Conservation (phyloP, 2,113 vertebrate genomes). For the Girardinichthys multiradiatus region DNA sequence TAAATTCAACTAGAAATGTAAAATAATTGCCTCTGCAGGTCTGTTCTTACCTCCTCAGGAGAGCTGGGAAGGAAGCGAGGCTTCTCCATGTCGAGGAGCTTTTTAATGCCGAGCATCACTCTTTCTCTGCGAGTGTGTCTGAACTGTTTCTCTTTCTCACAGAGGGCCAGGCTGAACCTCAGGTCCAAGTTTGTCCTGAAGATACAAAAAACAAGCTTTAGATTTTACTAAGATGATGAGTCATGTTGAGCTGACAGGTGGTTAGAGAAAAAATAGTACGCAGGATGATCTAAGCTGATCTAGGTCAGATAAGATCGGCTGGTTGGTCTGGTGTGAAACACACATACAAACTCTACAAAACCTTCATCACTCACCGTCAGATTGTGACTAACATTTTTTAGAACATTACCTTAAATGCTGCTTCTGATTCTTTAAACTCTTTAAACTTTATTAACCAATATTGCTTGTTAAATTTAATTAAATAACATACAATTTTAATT, state of each 20-base stretch:
- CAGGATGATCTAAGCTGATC: background rate
- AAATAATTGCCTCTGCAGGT: background rate
- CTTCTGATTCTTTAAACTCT: background rate
- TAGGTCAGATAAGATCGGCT: constrained; percentile 4
- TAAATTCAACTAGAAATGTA: background rate
- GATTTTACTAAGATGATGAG: background rate
- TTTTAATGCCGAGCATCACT: constrained; percentile 89
- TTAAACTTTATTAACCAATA: background rate
- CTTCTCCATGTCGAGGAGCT: constrained; percentile 85
- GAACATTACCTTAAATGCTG: background rate
- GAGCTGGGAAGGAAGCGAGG: constrained; percentile 81
- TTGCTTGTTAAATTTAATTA: background rate
- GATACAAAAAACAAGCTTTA: constrained; percentile 5
- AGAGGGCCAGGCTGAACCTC: constrained; percentile 92
- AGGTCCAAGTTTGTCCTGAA: constrained; percentile 89
- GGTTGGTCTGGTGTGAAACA: constrained; percentile 16
- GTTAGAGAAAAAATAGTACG: background rate
- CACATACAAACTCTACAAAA: background rate
- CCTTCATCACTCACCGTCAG: background rate
- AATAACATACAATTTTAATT: background rate
- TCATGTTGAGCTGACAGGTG: background rate
- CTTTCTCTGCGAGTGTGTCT: constrained; percentile 85
- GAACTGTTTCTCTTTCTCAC: constrained; percentile 91
- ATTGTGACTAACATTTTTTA: constrained; percentile 4
- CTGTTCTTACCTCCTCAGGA: constrained; percentile 83